Conservation (phyloP, 2,888 invertebrate genomes). For the Notodonta ziczac region DNA sequence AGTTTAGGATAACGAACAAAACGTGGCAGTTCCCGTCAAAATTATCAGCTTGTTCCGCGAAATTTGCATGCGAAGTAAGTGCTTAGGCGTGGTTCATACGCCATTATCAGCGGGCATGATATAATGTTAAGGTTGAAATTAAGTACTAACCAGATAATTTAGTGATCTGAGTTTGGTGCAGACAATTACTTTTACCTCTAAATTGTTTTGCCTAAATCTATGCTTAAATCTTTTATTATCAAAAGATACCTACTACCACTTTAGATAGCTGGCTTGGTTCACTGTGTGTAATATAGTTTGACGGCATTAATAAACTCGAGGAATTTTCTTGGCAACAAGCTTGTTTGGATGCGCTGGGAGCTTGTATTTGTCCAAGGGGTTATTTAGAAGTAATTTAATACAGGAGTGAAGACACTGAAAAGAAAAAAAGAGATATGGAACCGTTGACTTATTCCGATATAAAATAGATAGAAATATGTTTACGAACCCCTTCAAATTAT, state of each 20-base stretch:
- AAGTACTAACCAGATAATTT: slow-evolving; percentile 4
- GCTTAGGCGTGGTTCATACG: slow-evolving; percentile 30
- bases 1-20: slow-evolving; percentile 5
- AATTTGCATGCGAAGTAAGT: slow-evolving; percentile 32
- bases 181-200: neutral
- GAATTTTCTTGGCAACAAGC: slow-evolving; percentile 74
- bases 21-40: slow-evolving; percentile 25
- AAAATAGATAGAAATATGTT: no score
- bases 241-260: no score
- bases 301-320: slow-evolving; percentile 64
- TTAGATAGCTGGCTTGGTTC: slow-evolving; percentile 25
- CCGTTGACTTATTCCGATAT: no score
- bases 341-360: slow-evolving; percentile 48
- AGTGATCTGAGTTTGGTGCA: neutral
- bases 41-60: slow-evolving; percentile 48
- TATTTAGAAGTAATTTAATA: no score
- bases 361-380: no score
- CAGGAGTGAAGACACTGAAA: no score
- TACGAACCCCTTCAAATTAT: no score
- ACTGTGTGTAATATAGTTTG: slow-evolving; percentile 63
- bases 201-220: neutral
- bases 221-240: neutral
- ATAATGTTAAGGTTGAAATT: slow-evolving; percentile 31
- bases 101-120: slow-evolving; percentile 26
- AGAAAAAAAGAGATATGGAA: no score